These are phyloP conservation scores for Cheiracanthium punctorium DNA, from an alignment of 2,888 invertebrate genomes.

Conservation along the genomic window DNA sequence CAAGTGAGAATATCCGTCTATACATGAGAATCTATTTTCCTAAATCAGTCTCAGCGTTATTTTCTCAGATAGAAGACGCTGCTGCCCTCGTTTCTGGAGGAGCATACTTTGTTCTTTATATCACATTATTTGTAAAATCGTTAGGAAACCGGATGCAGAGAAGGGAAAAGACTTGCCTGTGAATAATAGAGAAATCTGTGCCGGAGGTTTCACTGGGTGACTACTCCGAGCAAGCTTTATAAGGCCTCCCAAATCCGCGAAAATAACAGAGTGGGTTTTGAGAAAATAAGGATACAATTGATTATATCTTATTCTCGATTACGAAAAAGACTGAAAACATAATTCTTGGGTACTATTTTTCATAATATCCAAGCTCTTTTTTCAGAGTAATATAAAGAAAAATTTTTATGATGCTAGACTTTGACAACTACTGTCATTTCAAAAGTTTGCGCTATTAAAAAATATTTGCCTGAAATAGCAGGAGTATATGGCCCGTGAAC, in stretches of 20 bases:
- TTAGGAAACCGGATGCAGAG: not conserved
- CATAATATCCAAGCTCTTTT: too few relatives aligned
- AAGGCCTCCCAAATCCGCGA: not conserved
- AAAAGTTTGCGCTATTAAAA: too few relatives aligned
- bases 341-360: too few relatives aligned
- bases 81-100: not conserved
- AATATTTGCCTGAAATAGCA: too few relatives aligned
- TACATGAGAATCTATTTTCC: not conserved
- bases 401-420: too few relatives aligned
- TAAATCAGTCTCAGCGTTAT: not conserved
- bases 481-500: too few relatives aligned
- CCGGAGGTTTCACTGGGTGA: conserved; percentile 1
- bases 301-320: too few relatives aligned
- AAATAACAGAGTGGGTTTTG: not conserved
- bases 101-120: not conserved
- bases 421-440: too few relatives aligned
- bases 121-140: not conserved
- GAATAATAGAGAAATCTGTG: not conserved
- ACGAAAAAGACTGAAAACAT: too few relatives aligned
- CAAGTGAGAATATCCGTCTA: not conserved
- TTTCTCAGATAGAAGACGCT: not conserved
- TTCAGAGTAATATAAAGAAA: too few relatives aligned
- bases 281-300: too few relatives aligned
- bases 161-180: not conserved
- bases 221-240: not conserved